Evolutionary conservation across 2,113 vertebrate species (phyloP), one percentile per base, ranked within the genome.

Genomic region (Myxocyprinus asiaticus): DNA sequence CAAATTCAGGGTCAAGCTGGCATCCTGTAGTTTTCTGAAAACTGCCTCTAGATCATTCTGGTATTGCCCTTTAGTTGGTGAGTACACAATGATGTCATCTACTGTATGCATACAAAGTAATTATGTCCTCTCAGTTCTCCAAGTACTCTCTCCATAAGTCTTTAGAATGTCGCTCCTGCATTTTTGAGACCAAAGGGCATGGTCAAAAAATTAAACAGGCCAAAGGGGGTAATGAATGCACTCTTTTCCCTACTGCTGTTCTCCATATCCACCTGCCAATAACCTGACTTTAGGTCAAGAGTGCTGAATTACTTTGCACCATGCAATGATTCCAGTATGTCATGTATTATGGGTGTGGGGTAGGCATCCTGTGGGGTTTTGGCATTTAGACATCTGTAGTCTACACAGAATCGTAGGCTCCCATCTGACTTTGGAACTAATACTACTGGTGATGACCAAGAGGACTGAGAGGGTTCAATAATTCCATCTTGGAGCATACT

Each of bases 81-180:
- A 82, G 6, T 71, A 81, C 1, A 82, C 44, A n/a, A 81, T 77
- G 7, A 81, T 81, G 44, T 78, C 68, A 71, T 81, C 74, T n/a
- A n/a, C n/a, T n/a, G n/a, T 9, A 77, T 33, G 11, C 73, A 82
- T 1, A 82, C 76, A 67, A 77, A 82, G 15, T 75, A 76, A 3
- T 42, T 76, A 2, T 62, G 62, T 3, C 79, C 42, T 51, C 62
- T 22, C 9, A 76, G 11, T 0, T 76, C 65, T 4, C 43, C 79
- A 1, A 76, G n/a, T n/a, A n/a, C n/a, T n/a, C n/a, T n/a, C n/a
- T n/a, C n/a, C n/a, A n/a, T n/a, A n/a, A n/a, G n/a, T n/a, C n/a
- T n/a, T n/a, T 76, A 33, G 56, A 78, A 74, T 5, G 68, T 74
- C 2, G 61, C 68, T 11, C 62, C 10, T 5, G 61, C 51, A 4